Percentiles rank a stretch among this genome's conserved stretches.
These are phyloP conservation scores for Cygnus atratus DNA, from an alignment of 2,113 vertebrate genomes.

Conservation along the genomic window DNA sequence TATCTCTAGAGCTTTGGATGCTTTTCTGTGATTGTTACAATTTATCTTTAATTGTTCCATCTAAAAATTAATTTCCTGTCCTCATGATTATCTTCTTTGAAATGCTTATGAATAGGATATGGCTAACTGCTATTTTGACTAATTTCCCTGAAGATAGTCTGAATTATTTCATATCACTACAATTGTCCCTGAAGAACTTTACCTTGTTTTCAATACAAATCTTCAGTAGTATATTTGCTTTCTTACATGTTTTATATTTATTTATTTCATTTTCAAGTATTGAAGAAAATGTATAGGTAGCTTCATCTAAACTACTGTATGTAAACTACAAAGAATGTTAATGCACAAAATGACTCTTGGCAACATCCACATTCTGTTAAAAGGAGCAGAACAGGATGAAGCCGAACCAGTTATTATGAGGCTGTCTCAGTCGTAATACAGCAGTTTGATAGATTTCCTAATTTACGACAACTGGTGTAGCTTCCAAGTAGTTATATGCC, in stretches of 20 bases:
- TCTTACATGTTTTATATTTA: neutral
- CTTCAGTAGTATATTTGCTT: neutral
- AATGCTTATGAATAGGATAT: neutral
- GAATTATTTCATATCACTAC: neutral
- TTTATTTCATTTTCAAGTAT: neutral
- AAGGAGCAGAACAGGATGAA: neutral
- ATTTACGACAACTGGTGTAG: neutral
- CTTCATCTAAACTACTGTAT: neutral
- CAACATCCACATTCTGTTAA: rapidly evolving
- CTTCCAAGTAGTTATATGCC: neutral
- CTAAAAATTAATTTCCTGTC: slow-evolving; percentile 45
- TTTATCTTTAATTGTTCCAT: slow-evolving; percentile 34
- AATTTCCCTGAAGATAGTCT: neutral
- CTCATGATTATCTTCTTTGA: neutral
- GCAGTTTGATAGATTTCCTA: neutral
- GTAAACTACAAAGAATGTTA: neutral
- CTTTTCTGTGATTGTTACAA: neutral
- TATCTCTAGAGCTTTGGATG: neutral
- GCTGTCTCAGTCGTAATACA: neutral
- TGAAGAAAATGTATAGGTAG: neutral
- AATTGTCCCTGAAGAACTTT: neutral
- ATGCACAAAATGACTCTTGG: neutral
- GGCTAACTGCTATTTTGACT: slow-evolving; percentile 18
- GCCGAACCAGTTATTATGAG: neutral
- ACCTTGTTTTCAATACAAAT: neutral